Evolutionary conservation across 2,888 invertebrate species (phyloP), one percentile per base, ranked within the genome.

Genomic region (Argyresthia albistria): DNA sequence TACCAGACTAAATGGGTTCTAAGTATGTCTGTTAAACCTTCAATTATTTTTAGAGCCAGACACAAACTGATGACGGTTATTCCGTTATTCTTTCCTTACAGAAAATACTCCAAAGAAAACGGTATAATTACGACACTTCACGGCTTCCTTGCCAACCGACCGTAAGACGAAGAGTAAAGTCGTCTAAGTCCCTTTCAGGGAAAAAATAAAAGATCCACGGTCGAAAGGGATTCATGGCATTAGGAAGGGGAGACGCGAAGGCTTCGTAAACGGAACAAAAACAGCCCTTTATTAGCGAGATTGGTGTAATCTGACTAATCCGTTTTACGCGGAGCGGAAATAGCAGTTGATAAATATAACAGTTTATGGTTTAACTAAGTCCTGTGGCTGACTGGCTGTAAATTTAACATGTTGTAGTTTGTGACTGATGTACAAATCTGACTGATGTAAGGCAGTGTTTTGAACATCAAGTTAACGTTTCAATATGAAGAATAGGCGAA

Each of bases 251-350:
- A 81, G 81, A 70, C 79, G 78, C 76, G 82, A 73, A 73, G 72
- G 69, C 74, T 78, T 75, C 62, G 80, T 84, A 81, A 84, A 83
- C 82, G 82, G 76, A 82, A 84, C 83, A 87, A 87, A 87, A 87
- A 87, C 87, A 84, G 78, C 77, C 46, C 73, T 86, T 82, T 84
- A 87, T 87, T 87, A 87, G 79, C 86, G 84, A 83, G 87, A 87
- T 87, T 87, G 82, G 77, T 82, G 87, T 87, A 87, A 87, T 87
- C 87, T 87, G 86, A 83, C 84, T 87, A 87, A 87, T 87, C 87
- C 84, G 80, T 83, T 86, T 84, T 81, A 75, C 77, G 72, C 71
- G 80, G 80, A 73, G 60, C 64, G 67, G 63, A 69, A 70, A 74
- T 78, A 73, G 80, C 79, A 76, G 73, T 80, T 74, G 69, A 69